A percentile compares a stretch with the other conserved stretches of the same genome.
These are phyloP conservation scores for Daphoenositta chrysoptera DNA, from an alignment of 2,113 vertebrate species.

Conservation along the genomic window DNA sequence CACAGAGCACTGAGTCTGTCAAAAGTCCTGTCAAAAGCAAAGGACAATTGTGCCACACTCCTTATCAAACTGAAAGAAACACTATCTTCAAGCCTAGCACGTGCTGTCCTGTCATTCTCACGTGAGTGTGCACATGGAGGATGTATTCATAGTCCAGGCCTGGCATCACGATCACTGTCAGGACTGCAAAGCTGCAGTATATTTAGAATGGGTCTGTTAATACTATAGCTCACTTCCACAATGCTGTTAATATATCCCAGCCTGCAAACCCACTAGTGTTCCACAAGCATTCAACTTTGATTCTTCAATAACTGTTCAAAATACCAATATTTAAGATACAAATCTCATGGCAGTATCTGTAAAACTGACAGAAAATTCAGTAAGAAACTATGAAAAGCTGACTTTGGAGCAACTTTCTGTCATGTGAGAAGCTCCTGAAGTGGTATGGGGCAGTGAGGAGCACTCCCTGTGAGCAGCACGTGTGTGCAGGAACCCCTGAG, in stretches of 20 bases:
- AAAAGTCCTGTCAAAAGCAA: not conserved
- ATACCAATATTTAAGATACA: not conserved
- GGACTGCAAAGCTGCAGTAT: not conserved
- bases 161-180: not conserved
- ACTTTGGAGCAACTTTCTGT: not conserved
- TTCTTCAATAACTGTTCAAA: not conserved
- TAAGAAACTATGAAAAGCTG: not conserved
- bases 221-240: not conserved
- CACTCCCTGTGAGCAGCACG: not conserved
- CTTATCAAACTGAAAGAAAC: not conserved
- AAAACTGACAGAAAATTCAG: not conserved
- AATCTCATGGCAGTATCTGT: not conserved
- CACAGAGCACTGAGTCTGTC: rapidly evolving
- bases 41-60: not conserved
- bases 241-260: not conserved
- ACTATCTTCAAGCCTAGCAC: not conserved
- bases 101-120: not conserved
- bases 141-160: not conserved
- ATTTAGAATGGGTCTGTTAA: not conserved
- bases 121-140: not conserved
- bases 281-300: not conserved
- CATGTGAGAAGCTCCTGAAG: not conserved
- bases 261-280: not conserved
- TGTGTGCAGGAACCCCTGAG: not conserved
- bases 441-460: not conserved